These are phyloP conservation scores for Eilema depressum DNA, from an alignment of 2,888 invertebrate genomes.

Conservation along the genomic window DNA sequence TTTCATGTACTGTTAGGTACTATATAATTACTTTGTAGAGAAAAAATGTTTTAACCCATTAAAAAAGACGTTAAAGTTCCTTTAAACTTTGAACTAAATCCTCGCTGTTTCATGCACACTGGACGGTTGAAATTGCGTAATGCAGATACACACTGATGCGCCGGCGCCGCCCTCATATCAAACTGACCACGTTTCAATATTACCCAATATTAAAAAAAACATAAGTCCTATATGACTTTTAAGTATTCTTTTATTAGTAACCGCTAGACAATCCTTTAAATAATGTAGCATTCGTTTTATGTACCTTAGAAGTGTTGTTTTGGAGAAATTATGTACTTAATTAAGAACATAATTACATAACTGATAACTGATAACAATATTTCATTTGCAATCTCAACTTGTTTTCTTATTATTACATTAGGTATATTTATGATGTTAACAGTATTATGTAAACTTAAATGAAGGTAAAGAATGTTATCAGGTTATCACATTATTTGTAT, in stretches of 20 bases:
- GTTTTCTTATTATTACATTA: neutral
- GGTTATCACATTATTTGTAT: conserved; percentile 3
- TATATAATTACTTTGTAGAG: neutral
- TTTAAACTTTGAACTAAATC: neutral
- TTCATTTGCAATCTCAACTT: neutral
- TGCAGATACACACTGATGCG: conserved; percentile 65
- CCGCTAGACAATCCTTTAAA: neutral
- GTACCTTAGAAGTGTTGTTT: neutral
- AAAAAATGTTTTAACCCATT: neutral
- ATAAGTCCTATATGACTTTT: neutral
- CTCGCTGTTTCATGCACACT: conserved; percentile 48
- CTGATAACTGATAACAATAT: neutral
- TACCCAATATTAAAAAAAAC: conserved; percentile 14
- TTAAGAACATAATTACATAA: neutral
- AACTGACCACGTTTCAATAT: conserved; percentile 19
- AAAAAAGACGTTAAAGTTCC: neutral
- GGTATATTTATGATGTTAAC: neutral
- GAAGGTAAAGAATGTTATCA: conserved; percentile 7
- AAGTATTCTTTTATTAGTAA: neutral
- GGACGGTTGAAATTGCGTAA: conserved; percentile 62
- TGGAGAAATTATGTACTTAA: conserved; percentile 1
- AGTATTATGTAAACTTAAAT: neutral
- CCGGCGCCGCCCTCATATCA: conserved; percentile 52
- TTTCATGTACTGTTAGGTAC: neutral
- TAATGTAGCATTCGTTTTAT: neutral